Percentiles rank a stretch among this genome's conserved stretches.
Evolutionary conservation across 2,888 invertebrate genomes (phyloP).

Genomic region (Lucinisca nassula): DNA sequence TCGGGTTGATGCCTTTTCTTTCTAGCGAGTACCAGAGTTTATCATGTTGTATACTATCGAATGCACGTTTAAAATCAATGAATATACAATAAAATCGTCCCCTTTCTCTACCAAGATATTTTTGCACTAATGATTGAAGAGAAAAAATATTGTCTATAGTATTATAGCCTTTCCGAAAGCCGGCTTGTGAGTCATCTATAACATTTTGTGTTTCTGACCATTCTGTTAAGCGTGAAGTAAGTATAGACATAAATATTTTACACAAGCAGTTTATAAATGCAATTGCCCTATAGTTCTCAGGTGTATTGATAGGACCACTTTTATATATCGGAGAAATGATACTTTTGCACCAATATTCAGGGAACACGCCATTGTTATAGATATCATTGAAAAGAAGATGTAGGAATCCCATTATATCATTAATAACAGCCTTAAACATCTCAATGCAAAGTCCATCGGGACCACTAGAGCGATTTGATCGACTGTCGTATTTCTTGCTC

Average conservation of each 20-base stretch:
- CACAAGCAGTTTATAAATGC: conserved; percentile 7
- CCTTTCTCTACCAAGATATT: neutral
- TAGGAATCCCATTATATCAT: conserved; percentile 29
- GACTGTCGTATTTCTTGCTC: neutral
- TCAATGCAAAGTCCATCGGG: conserved; percentile 1
- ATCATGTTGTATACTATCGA: neutral
- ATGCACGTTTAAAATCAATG: conserved; percentile 17
- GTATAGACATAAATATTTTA: neutral
- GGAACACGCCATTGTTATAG: conserved; percentile 37
- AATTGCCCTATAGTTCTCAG: conserved; percentile 19
- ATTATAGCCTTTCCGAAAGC: neutral
- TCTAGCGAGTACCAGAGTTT: neutral
- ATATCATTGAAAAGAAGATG: conserved; percentile 31
- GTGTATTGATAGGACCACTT: neutral
- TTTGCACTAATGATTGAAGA: conserved; percentile 1
- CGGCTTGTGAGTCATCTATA: conserved; percentile 15
- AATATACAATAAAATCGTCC: conserved; percentile 3
- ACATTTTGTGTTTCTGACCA: conserved; percentile 11
- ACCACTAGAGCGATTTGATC: neutral
- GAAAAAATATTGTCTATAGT: conserved; percentile 5
- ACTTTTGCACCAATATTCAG: conserved; percentile 34
- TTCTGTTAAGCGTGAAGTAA: neutral
- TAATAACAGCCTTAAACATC: neutral
- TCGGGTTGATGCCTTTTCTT: conserved; percentile 6
- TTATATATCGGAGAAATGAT: conserved; percentile 37